Base-by-base conservation (phyloP, 2,113 vertebrate genomes). In the Zosterops hypoxanthus region DNA sequence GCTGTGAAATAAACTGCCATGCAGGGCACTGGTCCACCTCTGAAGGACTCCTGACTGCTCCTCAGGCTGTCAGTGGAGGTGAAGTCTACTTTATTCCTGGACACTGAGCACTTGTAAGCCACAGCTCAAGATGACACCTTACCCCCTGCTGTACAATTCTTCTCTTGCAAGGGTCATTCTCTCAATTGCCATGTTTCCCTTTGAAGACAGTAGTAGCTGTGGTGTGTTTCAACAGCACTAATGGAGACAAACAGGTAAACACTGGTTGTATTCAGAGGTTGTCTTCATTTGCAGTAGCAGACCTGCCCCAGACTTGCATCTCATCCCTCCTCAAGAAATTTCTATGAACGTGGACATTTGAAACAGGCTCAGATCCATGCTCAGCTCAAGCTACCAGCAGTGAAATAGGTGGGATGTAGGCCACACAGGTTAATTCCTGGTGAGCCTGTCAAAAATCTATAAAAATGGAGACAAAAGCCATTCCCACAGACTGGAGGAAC, bases 401-500 rank as follows among this genome's bases (percentile, higher is more conserved):
- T 6, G 22, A 65, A 34, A 47, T 25, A 82, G 8, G 6, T 28
- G 36, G 36, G 18, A n/a, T 64, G 5, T 15, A 15, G 39, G 17
- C 17, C 17, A 34, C 1, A 1, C 0, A 1, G 41, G 18, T 42
- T 53, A 28, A 42, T 42, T n/a, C 59, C 29, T 0, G 0, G 46
- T 6, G 13, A 61, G 34, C 22, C 34, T 50, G 23, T n/a, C 46
- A 77, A 33, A 56, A n/a, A 68, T 26, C 61, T 53, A 13, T 68
- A 65, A 75, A 93, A 86, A 86, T 29, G 31, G 69, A 92, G 81
- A 76, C 26, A 78, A 42, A 86, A 94, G 23, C 36, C 65, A 69
- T 82, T 92, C 31, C 13, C 18, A 21, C 36, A 90, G n/a, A 52
- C 17, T 46, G 36, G 69, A 14, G 9, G 19, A 91, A 66, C 25